Evolutionary conservation across 2,113 vertebrate genomes (phyloP).

Genomic region (Labeo rohita): DNA sequence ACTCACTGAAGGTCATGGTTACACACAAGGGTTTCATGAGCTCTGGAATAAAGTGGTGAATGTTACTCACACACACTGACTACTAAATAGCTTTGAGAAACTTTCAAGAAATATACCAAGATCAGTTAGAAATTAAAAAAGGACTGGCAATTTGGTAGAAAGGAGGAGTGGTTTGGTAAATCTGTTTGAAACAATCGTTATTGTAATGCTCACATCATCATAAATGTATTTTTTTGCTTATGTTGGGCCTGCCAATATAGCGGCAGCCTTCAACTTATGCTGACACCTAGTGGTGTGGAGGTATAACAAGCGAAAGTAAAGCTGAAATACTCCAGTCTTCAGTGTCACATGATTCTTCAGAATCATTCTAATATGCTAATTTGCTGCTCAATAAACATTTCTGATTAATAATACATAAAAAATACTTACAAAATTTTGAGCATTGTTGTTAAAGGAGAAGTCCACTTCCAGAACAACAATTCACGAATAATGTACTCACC

Average conservation of each 20-base stretch:
- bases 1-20: conserved; percentile 14
- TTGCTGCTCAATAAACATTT: too few species aligned
- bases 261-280: not conserved
- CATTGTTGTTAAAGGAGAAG: too few species aligned
- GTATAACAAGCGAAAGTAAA: not conserved
- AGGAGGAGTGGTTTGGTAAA: not conserved
- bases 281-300: not conserved
- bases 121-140: not conserved
- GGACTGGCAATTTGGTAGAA: too few species aligned
- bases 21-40: not conserved
- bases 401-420: too few species aligned
- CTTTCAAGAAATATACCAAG: not conserved
- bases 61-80: not conserved
- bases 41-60: not conserved
- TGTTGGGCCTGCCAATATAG: not conserved
- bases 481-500: too few species aligned
- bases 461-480: too few species aligned
- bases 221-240: not conserved
- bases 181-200: not conserved
- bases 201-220: not conserved
- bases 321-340: too few species aligned
- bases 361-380: too few species aligned
- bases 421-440: too few species aligned
- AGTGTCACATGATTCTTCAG: too few species aligned
- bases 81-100: not conserved